phyloP scores from a whole-genome alignment of 2,888 invertebrate species.

The Lasioglossum morio region DNA sequence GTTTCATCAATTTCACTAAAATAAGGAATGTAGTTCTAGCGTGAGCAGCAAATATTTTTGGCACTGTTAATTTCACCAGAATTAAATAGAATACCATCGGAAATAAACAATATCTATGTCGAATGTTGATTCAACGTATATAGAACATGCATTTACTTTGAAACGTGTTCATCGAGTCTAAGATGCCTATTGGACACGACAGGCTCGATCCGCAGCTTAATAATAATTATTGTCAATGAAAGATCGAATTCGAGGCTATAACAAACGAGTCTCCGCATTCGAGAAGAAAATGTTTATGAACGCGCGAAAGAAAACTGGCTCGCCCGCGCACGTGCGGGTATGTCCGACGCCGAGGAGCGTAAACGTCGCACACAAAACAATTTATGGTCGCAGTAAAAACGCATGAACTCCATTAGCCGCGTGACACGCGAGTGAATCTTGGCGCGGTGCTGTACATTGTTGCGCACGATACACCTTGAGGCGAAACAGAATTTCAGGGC shows the following conservation, averaged over 20 bases:
- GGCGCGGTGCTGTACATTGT: conserved; percentile 62
- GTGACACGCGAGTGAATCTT: conserved; percentile 64
- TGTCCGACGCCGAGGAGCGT: conserved; percentile 59
- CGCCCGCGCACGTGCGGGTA: neutral
- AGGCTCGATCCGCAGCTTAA: neutral
- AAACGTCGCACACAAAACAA: conserved; percentile 68
- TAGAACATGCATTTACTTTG: neutral
- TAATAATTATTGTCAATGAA: neutral
- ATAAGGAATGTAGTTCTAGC: neutral
- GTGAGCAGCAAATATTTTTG: neutral
- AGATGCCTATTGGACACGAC: neutral
- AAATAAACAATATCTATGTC: neutral
- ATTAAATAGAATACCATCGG: neutral
- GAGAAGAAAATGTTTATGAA: conserved; percentile 9
- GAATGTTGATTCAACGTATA: neutral
- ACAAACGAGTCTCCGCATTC: neutral
- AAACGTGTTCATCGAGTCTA: neutral
- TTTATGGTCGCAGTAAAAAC: conserved; percentile 71
- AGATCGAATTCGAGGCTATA: too few relatives aligned
- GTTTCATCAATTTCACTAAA: too few relatives aligned
- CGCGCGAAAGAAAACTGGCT: conserved; percentile 33
- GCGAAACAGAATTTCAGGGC: conserved; percentile 35
- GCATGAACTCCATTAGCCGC: conserved; percentile 65
- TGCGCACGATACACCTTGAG: conserved; percentile 29
- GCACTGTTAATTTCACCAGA: neutral